Evolutionary conservation across 2,797 vertebrate species (phyloP).

Genomic region (Sphaeramia orbicularis): DNA sequence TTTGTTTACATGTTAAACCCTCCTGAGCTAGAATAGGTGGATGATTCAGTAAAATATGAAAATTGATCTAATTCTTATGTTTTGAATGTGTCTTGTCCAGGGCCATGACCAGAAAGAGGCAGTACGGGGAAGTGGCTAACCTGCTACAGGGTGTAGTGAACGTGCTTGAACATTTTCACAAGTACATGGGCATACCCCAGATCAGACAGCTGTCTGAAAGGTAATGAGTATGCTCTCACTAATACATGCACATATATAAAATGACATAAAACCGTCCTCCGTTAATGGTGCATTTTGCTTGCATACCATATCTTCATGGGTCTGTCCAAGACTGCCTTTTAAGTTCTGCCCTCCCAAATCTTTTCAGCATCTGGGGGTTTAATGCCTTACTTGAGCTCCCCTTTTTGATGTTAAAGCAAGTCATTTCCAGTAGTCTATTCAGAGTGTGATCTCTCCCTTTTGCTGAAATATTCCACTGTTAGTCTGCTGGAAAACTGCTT

Average conservation of each 20-base stretch:
- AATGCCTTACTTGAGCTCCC: conserved; percentile 12
- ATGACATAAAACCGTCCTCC: neutral
- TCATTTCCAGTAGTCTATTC: conserved; percentile 41
- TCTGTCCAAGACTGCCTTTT: too few species aligned
- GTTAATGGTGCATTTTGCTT: neutral
- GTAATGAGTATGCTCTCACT: conserved; percentile 74
- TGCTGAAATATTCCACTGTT: conserved; percentile 49
- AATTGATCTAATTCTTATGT: neutral
- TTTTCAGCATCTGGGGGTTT: neutral
- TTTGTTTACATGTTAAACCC: neutral
- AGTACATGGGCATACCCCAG: conserved; percentile 98
- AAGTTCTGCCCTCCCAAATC: neutral
- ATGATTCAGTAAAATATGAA: neutral
- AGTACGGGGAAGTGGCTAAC: conserved; percentile 98
- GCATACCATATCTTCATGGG: neutral
- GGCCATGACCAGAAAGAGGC: conserved; percentile 97
- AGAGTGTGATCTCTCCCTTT: conserved; percentile 12
- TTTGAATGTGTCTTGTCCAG: conserved; percentile 74
- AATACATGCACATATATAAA: conserved; percentile 10
- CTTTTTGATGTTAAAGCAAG: conserved; percentile 8
- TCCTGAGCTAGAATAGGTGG: too few species aligned
- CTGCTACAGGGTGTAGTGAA: conserved; percentile 98
- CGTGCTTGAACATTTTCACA: conserved; percentile 97
- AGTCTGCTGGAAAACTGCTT: conserved; percentile 46
- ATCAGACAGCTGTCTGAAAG: conserved; percentile 98